Conservation (phyloP, 30 jellyfish, hydroid and myxozoan genomes). For the Chrysaora quinquecirrha region DNA sequence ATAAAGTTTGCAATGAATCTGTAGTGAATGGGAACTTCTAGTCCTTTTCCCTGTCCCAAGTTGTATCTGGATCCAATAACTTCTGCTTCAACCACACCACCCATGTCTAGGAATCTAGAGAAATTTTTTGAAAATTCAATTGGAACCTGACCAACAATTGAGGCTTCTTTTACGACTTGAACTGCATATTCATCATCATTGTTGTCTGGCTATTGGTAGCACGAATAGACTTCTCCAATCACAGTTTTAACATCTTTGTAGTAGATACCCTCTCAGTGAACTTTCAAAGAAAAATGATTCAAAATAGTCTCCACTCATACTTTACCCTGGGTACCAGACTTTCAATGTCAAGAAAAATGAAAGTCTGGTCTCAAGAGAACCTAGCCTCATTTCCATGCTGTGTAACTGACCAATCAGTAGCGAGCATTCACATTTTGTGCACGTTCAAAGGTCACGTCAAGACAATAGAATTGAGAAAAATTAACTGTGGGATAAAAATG, state of each 20-base stretch:
- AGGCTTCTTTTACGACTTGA: not conserved
- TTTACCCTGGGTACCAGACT: too few relatives aligned
- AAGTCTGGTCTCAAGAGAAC: too few relatives aligned
- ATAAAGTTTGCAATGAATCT: slow-evolving; percentile 1
- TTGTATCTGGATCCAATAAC: slow-evolving; percentile 7
- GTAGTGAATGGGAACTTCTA: slow-evolving; percentile 13
- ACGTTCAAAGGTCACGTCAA: too few relatives aligned
- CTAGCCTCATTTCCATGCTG: too few relatives aligned
- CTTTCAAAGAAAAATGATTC: not conserved
- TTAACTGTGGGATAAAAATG: too few relatives aligned
- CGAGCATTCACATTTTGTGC: too few relatives aligned
- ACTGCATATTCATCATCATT: not conserved
- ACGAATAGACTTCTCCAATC: not conserved
- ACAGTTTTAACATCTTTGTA: slow-evolving; percentile 3
- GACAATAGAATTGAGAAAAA: too few relatives aligned
- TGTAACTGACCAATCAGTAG: too few relatives aligned
- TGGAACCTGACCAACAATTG: not conserved
- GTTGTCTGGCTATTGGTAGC: slow-evolving; percentile 17
- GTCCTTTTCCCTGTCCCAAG: slow-evolving; percentile 21
- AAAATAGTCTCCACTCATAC: slow-evolving; percentile 14
- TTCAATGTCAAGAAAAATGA: too few relatives aligned
- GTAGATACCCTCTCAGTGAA: slow-evolving; percentile 18
- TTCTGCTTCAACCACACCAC: slow-evolving; percentile 18
- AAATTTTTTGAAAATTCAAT: not conserved
- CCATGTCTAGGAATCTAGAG: slow-evolving; percentile 16